Evolutionary conservation across 2,797 vertebrate genomes (phyloP).

Genomic region (Acrossocheilus fasciatus): DNA sequence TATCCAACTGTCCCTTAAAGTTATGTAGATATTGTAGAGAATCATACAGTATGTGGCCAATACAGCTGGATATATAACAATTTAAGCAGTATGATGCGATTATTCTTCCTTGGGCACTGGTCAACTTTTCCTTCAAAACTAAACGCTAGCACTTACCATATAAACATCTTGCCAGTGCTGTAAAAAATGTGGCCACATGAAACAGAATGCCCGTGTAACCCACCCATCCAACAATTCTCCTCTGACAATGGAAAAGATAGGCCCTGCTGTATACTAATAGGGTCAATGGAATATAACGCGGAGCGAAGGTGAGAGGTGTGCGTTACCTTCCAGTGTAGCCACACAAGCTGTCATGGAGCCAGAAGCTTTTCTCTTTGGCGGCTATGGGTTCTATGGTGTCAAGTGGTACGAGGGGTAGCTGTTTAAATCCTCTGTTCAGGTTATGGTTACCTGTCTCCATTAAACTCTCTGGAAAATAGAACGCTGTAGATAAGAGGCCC

Average conservation of each 20-base stretch:
- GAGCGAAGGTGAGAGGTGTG: conserved; percentile 66
- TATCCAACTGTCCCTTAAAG: background rate
- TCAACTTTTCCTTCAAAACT: conserved; percentile 24
- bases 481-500: conserved; percentile 49
- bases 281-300: conserved; percentile 63
- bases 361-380: conserved; percentile 63
- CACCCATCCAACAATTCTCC: conserved; percentile 43
- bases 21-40: background rate
- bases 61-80: background rate
- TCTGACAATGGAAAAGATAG: conserved; percentile 61
- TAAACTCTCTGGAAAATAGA: conserved; percentile 69
- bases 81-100: background rate
- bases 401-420: conserved; percentile 72
- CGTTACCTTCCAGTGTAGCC: conserved; percentile 65
- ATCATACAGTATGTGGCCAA: background rate
- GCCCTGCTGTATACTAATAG: conserved; percentile 60
- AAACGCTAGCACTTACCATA: conserved; percentile 35
- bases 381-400: conserved; percentile 72
- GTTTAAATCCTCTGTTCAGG: conserved; percentile 68
- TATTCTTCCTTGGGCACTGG: background rate
- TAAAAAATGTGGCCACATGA: conserved; percentile 37
- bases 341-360: conserved; percentile 71
- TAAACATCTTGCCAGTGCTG: conserved; percentile 41
- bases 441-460: conserved; percentile 75
- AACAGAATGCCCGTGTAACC: conserved; percentile 50